Base-by-base conservation (phyloP, 2,888 invertebrate species). In the Synanthedon myopaeformis region DNA sequence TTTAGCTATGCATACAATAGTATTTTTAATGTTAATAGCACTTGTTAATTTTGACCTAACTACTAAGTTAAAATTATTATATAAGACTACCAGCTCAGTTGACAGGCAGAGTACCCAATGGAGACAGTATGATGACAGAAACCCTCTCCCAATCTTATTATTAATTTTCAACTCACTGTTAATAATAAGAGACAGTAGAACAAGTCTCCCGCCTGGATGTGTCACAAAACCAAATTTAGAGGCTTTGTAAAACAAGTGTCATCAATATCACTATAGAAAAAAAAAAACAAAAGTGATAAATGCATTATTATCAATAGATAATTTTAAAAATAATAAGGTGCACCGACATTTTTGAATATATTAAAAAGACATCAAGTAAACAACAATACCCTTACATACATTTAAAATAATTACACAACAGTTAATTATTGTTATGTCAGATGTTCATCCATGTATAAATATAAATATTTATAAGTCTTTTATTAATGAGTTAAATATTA, bases 231-330 rank as follows among this genome's bases (percentile, higher is more conserved):
- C 66, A 62, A 72, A 65, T 66, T 62, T 63, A 64, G 63, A 61
- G 64, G 62, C 56, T 65, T 66, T 59, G 66, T 59, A 65, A 70
- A 64, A 67, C 59, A 67, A 66, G 69, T 74, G 76, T 70, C 66
- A 69, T 70, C 66, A 74, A 74, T 59, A 62, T 65, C 72, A 74
- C 74, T 69, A 70, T 57, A 63, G 62, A 66, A 69, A 66, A 74
- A 70, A 72, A 71, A 69, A 67, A 63, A 56, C 59, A 59, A 59
- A 51, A 12, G 49, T 19, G 19, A 14, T 17, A 49, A 17, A 49
- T 49, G 35, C 8, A 28, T 28, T 28, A 2, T 28, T 28, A 8
- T 35, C 10, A 23, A 23, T 5, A 35, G 35, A 35, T 8, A 35
- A 35, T 35, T 35, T 35, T 1, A 35, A 10, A 35, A 35, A 35